Conservation (phyloP, 2,113 vertebrate genomes). For the Micronycteris hirsuta region DNA sequence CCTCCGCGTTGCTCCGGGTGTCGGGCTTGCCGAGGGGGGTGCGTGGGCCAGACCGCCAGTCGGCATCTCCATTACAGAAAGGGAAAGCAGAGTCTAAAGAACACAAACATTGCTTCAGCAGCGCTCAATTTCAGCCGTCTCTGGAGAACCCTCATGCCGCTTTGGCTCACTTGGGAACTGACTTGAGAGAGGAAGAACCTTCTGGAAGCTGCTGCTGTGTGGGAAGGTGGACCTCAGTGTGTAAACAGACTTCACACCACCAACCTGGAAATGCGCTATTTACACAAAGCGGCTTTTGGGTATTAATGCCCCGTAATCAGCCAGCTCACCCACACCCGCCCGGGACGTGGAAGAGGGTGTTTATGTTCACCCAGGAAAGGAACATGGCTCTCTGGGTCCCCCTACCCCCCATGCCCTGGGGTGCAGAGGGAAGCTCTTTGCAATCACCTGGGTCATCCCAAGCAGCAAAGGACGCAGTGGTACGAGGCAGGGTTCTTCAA, state of each 20-base stretch:
- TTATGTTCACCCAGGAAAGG: background rate
- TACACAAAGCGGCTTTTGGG: background rate
- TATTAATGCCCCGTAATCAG: background rate
- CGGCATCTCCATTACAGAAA: background rate
- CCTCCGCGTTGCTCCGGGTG: accelerated
- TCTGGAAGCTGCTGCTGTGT: background rate
- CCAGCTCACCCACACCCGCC: accelerated
- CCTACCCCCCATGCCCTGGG: background rate
- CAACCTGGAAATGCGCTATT: accelerated
- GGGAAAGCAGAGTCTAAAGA: background rate
- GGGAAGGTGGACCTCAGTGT: background rate
- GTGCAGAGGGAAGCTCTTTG: background rate
- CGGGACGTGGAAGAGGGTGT: accelerated
- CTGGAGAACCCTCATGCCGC: background rate
- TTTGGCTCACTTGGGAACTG: background rate
- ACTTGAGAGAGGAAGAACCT: background rate
- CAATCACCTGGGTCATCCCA: background rate
- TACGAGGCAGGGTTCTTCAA: background rate
- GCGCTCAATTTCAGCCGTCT: background rate
- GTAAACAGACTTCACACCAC: background rate
- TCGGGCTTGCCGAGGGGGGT: background rate
- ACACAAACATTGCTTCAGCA: background rate
- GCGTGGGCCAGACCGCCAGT: accelerated
- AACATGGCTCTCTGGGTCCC: accelerated
- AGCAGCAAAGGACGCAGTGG: accelerated